phyloP scores from a whole-genome alignment of 2,797 vertebrate species.

The Meriones psammophilus region DNA sequence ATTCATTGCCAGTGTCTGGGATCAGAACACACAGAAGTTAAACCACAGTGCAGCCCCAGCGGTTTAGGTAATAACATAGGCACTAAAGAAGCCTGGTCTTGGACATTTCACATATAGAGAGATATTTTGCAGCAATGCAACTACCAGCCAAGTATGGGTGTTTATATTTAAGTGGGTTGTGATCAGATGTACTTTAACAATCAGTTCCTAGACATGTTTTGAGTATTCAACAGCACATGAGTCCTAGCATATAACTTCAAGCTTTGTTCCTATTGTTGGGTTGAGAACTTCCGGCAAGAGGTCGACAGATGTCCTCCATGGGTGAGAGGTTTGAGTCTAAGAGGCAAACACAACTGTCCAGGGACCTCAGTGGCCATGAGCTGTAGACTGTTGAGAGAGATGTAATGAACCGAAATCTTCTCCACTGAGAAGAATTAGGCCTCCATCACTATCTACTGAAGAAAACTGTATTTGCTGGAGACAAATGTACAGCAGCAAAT shows the following conservation, averaged over 20 bases:
- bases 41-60: not conserved
- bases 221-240: not conserved
- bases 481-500: not conserved
- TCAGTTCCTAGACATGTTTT: not conserved
- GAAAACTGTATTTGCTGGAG: not conserved
- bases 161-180: constrained; percentile 16
- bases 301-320: not conserved
- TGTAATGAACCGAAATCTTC: fast-evolving
- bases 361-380: not conserved
- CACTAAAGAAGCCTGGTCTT: not conserved
- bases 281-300: not conserved
- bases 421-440: not conserved
- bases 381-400: not conserved
- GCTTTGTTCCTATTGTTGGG: not conserved
- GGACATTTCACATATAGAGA: not conserved
- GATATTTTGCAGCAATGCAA: not conserved
- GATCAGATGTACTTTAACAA: not conserved
- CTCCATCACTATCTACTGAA: not conserved
- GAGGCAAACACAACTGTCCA: not conserved
- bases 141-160: not conserved
- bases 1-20: too few relatives aligned
- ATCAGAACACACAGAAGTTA: not conserved
- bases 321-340: not conserved
- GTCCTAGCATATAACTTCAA: not conserved
- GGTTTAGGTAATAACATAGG: not conserved